Evolutionary conservation across 1,140 invertebrate species (phyloP).

Genomic region (Tigriopus japonicus): DNA sequence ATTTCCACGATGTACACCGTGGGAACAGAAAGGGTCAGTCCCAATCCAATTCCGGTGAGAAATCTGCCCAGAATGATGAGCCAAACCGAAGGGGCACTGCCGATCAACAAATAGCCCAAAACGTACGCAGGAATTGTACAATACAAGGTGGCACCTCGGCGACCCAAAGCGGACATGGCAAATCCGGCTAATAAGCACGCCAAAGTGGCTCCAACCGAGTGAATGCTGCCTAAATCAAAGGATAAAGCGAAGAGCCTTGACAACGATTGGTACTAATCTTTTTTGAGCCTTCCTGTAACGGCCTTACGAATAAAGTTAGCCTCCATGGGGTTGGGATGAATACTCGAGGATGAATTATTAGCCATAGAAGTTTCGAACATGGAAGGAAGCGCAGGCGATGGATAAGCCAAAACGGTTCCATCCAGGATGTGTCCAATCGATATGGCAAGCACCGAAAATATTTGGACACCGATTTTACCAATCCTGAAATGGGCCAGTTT

Average conservation of each 20-base stretch:
- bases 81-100: background rate
- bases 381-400: background rate
- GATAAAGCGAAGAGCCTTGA: background rate
- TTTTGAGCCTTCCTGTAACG: background rate
- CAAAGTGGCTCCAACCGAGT: conserved; percentile 8
- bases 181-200: conserved; percentile 8
- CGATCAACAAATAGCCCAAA: background rate
- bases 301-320: conserved; percentile 1
- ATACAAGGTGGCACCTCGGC: background rate
- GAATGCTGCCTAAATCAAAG: conserved; percentile 2
- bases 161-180: background rate
- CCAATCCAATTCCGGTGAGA: background rate
- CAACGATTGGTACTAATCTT: background rate
- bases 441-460: conserved; percentile 1
- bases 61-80: background rate
- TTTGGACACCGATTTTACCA: background rate
- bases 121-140: conserved; percentile 6
- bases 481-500: background rate
- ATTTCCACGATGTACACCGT: conserved; percentile 10
- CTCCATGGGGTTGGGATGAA: background rate
- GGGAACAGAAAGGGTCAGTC: background rate
- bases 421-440: conserved; percentile 7
- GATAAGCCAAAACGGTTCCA: conserved; percentile 1
- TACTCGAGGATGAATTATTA: background rate
- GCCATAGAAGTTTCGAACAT: background rate